Evolutionary conservation across 2,888 invertebrate genomes (phyloP).

Genomic region (Litoditis marina): DNA sequence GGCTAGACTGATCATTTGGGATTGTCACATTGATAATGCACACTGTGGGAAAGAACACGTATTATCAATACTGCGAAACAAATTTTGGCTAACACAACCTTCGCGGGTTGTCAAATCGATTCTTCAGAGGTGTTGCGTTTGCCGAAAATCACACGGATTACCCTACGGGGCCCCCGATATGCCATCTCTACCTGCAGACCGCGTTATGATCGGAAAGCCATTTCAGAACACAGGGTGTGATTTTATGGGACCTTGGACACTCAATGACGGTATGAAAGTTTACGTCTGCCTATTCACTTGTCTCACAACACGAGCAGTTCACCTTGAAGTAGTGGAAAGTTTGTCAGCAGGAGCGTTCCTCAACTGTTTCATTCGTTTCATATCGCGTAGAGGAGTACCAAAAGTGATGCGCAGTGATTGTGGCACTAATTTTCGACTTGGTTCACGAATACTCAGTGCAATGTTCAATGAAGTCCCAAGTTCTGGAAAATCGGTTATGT

Average conservation of each 20-base stretch:
- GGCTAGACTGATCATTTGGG: not conserved
- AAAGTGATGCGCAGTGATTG: not conserved
- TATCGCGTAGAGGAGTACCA: not conserved
- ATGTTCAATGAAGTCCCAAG: not conserved
- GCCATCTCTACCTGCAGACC: not conserved
- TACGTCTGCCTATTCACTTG: constrained; percentile 2
- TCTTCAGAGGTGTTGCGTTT: not conserved
- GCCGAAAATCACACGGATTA: not conserved
- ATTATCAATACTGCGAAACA: not conserved
- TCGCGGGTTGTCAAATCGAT: not conserved
- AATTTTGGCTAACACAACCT: not conserved
- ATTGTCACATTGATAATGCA: not conserved
- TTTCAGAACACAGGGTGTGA: constrained; percentile 2
- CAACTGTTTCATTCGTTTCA: not conserved
- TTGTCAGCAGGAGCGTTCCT: not conserved
- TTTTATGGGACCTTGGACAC: not conserved
- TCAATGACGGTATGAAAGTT: not conserved
- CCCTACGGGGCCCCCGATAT: not conserved
- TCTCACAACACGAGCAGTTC: not conserved
- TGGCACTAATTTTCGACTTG: not conserved
- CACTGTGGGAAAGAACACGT: not conserved
- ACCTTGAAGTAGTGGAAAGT: constrained; percentile 1
- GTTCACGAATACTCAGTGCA: not conserved
- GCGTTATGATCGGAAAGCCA: not conserved
- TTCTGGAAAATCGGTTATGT: not conserved